These are phyloP conservation scores for Drosophila lacertosa DNA, from an alignment of 1,140 invertebrate genomes.

Conservation along the genomic window DNA sequence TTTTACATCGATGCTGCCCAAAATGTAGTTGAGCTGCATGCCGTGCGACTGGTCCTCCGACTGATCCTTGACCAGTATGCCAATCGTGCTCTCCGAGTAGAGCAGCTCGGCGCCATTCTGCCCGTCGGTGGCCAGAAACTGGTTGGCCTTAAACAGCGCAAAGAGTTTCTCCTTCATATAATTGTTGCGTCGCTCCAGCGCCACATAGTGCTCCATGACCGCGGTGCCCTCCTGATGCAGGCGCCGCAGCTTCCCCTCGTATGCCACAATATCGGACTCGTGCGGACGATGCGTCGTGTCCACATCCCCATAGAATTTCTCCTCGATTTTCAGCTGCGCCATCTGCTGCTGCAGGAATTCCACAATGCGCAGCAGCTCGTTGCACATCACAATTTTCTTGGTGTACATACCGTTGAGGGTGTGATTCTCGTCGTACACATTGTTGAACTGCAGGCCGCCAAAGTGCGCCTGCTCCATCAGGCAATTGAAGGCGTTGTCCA, in stretches of 20 bases:
- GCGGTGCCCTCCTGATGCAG: constrained; percentile 91
- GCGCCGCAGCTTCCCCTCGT: constrained; percentile 93
- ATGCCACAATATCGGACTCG: constrained; percentile 96
- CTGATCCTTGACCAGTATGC: constrained; percentile 86
- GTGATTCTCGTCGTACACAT: constrained; percentile 93
- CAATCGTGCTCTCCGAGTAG: constrained; percentile 96
- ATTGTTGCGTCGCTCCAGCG: constrained; percentile 87
- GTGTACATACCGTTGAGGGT: constrained; percentile 96
- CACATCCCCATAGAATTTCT: constrained; percentile 92
- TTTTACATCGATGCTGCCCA: constrained; percentile 97
- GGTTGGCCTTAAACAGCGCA: constrained; percentile 49
- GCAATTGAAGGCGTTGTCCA: constrained; percentile 74
- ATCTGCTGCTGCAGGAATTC: constrained; percentile 98
- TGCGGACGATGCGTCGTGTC: constrained; percentile 92
- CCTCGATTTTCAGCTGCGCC: constrained; percentile 95
- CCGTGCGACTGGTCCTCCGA: not conserved
- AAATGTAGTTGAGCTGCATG: constrained; percentile 79
- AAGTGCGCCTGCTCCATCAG: constrained; percentile 61
- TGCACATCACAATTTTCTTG: constrained; percentile 94
- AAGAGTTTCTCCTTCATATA: constrained; percentile 49
- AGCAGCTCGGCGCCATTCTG: constrained; percentile 89
- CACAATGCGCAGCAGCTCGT: constrained; percentile 96
- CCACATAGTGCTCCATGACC: constrained; percentile 97
- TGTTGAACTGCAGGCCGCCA: constrained; percentile 70
- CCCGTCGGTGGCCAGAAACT: constrained; percentile 42